A percentile compares a stretch with the other conserved stretches of the same genome.
phyloP scores from a whole-genome alignment of 2,797 vertebrate species.

The Malacoraja senta region DNA sequence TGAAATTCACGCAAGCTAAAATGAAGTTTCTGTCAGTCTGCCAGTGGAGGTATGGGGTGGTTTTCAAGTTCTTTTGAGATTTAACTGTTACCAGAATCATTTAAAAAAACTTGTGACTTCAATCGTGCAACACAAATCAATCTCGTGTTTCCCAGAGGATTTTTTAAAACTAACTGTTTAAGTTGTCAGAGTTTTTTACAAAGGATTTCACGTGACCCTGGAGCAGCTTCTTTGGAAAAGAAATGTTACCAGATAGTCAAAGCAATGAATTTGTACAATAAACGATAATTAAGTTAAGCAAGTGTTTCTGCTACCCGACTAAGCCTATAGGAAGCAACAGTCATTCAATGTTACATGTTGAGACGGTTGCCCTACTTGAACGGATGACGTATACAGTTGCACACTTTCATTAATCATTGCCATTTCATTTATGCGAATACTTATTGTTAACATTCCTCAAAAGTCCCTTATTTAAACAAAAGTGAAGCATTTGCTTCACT shows the following conservation, averaged over 20 bases:
- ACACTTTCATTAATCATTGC: conserved; percentile 31
- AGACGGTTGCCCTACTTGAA: conserved; percentile 9
- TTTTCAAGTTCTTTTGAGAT: conserved; percentile 8
- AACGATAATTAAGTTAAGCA: conserved; percentile 6
- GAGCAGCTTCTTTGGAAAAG: conserved; percentile 1
- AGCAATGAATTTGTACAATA: not conserved
- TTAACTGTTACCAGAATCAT: not conserved
- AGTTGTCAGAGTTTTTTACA: not conserved
- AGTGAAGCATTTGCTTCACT: not conserved
- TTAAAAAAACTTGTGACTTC: not conserved
- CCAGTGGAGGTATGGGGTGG: not conserved
- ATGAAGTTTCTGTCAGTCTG: not conserved
- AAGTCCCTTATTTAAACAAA: not conserved
- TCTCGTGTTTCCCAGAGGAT: not conserved
- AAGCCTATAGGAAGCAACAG: conserved; percentile 13
- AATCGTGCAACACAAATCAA: not conserved
- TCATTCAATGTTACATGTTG: conserved; percentile 10
- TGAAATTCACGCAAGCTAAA: conserved; percentile 11
- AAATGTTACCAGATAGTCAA: not conserved
- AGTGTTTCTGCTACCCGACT: not conserved
- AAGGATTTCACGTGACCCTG: not conserved
- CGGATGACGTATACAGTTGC: not conserved
- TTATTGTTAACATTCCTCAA: not conserved
- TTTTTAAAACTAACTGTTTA: not conserved
- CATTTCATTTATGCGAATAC: not conserved